Base-by-base conservation (phyloP, 2,797 vertebrate species). In the Sebastolobus altivelis region DNA sequence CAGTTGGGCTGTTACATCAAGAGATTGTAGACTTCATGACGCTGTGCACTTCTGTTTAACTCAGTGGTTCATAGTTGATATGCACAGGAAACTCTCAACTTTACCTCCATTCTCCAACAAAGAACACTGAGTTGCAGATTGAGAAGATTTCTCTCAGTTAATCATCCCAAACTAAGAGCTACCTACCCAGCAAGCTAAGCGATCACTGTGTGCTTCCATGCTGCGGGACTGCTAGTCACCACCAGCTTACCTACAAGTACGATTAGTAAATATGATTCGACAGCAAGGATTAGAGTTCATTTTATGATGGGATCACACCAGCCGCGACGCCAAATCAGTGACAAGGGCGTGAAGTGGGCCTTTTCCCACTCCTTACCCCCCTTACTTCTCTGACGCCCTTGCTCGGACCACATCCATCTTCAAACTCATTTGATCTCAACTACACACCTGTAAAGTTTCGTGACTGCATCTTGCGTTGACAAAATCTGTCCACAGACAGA, bases 1-100 rank as follows among this genome's bases (percentile, higher is more conserved):
- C 49, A 4, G 55, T 33, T 49, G n/a, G 59, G 55, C 25, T 35
- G 79, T 56, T 49, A 14, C 12, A 59, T 74, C 52, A 74, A 9
- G 38, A 37, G 9, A 52, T 16, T n/a, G 33, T 18, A 27, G 9
- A 38, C 59, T 29, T 4, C 13, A 8, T 20, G 65, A 37, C 22
- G 18, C 35, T 25, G 40, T 37, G 16, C 52, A 54, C 10, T 35
- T 29, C 10, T 37, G 33, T 31, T 74, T 31, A 25, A 37, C 29
- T 52, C 37, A 54, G 37, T 9, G 1, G 22, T 13, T 63, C 18
- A 7, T 14, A 9, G 33, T 2, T 55, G 54, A 52, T 67, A 43
- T 10, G 3, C 8, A 4, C 8, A 54, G 52, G 46, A 35, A 60
- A 37, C 27, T 29, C 7, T 55, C 27, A 27, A n/a, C 60, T 49